A percentile compares a stretch with the other conserved stretches of the same genome.
phyloP scores from a whole-genome alignment of 2,888 invertebrate species.

The Xanthia togata region DNA sequence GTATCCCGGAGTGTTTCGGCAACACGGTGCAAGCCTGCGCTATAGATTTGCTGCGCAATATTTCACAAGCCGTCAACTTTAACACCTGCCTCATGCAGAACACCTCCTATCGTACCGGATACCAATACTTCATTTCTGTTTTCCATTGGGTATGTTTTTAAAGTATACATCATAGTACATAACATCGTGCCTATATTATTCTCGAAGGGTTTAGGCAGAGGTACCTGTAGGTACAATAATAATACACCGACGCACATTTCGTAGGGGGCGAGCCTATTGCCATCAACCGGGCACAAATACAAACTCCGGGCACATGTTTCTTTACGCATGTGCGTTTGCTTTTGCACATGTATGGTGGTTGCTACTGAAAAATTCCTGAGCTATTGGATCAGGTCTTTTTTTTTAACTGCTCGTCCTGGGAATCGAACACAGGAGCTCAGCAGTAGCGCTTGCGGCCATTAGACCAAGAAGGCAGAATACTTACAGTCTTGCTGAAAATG shows the following conservation, averaged over 20 bases:
- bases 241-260: not conserved
- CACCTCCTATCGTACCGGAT: conserved; percentile 50
- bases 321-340: not conserved
- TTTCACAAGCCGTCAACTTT: conserved; percentile 90
- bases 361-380: too few relatives aligned
- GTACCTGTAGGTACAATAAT: not conserved
- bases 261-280: not conserved
- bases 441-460: not conserved
- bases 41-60: conserved; percentile 91
- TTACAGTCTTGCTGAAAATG: not conserved
- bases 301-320: not conserved
- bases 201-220: not conserved
- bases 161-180: not conserved
- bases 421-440: not conserved
- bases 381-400: too few relatives aligned
- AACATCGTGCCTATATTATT: not conserved
- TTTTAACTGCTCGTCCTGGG: too few relatives aligned
- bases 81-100: conserved; percentile 85
- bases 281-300: not conserved
- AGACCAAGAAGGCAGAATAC: not conserved
- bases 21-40: conserved; percentile 95
- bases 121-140: conserved; percentile 54
- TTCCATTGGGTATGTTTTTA: conserved; percentile 66
- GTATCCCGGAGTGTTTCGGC: conserved; percentile 93
- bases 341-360: too few relatives aligned